Base-by-base conservation (phyloP, 2,888 invertebrate species). In the Agrochola lota region DNA sequence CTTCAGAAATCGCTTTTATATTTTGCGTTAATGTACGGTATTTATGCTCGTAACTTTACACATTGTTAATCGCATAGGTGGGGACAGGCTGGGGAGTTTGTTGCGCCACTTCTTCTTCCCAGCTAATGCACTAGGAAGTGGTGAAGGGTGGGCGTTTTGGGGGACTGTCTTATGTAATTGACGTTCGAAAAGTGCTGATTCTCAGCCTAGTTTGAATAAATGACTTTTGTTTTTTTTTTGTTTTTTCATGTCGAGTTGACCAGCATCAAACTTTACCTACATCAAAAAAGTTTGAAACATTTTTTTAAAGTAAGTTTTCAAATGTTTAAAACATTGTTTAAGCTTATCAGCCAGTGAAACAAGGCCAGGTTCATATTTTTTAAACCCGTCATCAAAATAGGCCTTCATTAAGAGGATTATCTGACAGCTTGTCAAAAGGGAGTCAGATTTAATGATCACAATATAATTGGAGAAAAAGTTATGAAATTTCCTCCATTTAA, bases 381-480 rank as follows among this genome's bases (percentile, higher is more conserved):
- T 71, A 60, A 79, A 67, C 20, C 40, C 46, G n/a, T 77, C 77
- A 77, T 66, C 63, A 72, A 64, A n/a, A 11, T 4, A 80, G 43
- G 52, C 59, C 26, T 79, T 81, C 59, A 81, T 80, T 80, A 83
- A 63, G 30, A n/a, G 67, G 71, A 80, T 77, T 60, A 79, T 85
- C 68, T 77, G 70, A 8, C 43, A 81, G 70, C 72, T 85, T 78
- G 81, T 81, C 83, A 78, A 70, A 59, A 66, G 12, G 11, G 55
- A 40, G n/a, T n/a, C 70, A 74, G 62, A 26, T 71, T 81, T 85
- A 75, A 85, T 71, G 63, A 80, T 70, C 78, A 68, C 49, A 57
- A 64, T 73, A 66, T 80, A 85, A 85, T 80, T 83, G 75, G 57
- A 62, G 49, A 64, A 64, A 82, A 78, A 71, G 55, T 77, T 74